Conservation (phyloP, 2,797 vertebrate species). For the Loris lydekkerianus region DNA sequence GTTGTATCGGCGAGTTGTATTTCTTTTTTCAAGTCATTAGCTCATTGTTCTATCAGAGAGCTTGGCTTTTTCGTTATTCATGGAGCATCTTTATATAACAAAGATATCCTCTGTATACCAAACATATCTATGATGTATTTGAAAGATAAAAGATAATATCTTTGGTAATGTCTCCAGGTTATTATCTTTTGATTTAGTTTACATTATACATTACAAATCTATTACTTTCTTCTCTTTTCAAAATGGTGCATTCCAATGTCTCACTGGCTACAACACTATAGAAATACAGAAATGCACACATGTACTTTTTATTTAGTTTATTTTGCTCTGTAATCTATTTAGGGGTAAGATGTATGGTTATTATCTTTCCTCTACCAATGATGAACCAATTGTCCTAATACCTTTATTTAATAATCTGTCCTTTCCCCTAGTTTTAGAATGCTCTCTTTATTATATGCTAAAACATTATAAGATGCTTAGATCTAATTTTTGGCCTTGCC, state of each 20-base stretch:
- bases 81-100: conserved; percentile 22
- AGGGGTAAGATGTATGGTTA: background rate
- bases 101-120: conserved; percentile 4
- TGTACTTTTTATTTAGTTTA: conserved; percentile 5
- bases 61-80: conserved; percentile 40
- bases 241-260: background rate
- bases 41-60: conserved; percentile 8
- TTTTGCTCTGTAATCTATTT: conserved; percentile 15
- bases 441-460: background rate
- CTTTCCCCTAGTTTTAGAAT: background rate
- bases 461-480: background rate
- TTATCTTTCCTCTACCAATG: background rate
- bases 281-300: background rate
- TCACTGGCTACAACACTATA: background rate
- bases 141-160: background rate
- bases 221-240: conserved; percentile 32
- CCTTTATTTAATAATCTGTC: background rate
- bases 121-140: background rate
- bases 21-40: conserved; percentile 34
- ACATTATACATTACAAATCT: background rate
- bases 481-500: background rate
- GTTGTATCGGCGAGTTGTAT: background rate
- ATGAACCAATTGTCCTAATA: background rate
- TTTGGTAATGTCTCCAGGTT: background rate
- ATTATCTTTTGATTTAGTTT: conserved; percentile 14